Conservation (phyloP, 2,113 vertebrate genomes). For the Halcyon malimbica region DNA sequence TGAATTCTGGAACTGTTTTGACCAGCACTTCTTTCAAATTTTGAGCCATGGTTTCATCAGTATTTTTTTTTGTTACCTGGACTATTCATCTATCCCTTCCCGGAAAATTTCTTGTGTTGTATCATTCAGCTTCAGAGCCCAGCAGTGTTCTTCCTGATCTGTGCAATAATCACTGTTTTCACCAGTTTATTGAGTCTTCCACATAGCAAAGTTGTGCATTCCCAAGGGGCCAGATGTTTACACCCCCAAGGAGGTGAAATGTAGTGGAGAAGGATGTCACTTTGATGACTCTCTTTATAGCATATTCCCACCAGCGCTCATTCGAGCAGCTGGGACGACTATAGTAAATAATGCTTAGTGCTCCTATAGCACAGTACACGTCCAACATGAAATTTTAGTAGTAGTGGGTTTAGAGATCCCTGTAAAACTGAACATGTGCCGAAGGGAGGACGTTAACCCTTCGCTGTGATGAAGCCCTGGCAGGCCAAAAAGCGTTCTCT, state of each 20-base stretch:
- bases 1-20: background rate
- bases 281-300: slow-evolving; percentile 50
- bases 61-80: background rate
- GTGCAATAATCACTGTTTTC: background rate
- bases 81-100: background rate
- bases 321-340: background rate
- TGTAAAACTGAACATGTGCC: background rate
- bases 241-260: background rate
- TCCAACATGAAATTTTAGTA: slow-evolving; percentile 39
- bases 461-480: background rate
- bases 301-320: slow-evolving; percentile 9
- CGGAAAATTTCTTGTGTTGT: background rate
- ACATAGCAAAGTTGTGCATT: background rate
- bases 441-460: slow-evolving; percentile 4
- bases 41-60: background rate
- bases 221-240: slow-evolving; percentile 51
- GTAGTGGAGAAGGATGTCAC: slow-evolving; percentile 17
- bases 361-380: background rate
- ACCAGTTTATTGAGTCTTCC: background rate
- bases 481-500: background rate
- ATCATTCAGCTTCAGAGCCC: background rate
- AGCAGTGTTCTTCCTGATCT: background rate
- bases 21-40: background rate
- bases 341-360: slow-evolving; percentile 54
- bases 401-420: background rate